phyloP scores from a whole-genome alignment of 2,113 vertebrate species.

The Rhadina sibilatrix region DNA sequence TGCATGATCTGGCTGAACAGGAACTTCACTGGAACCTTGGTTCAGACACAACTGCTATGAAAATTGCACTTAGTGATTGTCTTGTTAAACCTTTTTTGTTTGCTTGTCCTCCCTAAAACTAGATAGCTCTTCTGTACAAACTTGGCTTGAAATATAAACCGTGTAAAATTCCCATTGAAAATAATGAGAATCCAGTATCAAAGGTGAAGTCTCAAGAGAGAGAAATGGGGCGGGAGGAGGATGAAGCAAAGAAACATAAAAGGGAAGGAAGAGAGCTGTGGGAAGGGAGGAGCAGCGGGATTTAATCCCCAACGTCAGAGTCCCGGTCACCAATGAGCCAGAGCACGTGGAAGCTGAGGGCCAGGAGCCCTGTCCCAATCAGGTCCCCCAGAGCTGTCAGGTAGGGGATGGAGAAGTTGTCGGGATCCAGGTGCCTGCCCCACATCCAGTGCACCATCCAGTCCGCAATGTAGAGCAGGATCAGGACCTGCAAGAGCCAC shows the following conservation, averaged over 20 bases:
- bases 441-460: constrained; percentile 99
- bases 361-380: constrained; percentile 94
- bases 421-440: constrained; percentile 92
- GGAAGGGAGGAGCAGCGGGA: background rate
- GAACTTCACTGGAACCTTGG: background rate
- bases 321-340: constrained; percentile 98
- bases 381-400: constrained; percentile 96
- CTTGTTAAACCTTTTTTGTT: constrained; percentile 20
- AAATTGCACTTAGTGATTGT: constrained; percentile 83
- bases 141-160: constrained; percentile 76
- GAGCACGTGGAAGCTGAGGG: constrained; percentile 94
- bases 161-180: constrained; percentile 90
- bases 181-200: constrained; percentile 90
- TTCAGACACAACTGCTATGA: constrained; percentile 7
- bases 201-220: constrained; percentile 55
- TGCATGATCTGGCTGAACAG: background rate
- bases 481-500: constrained; percentile 77
- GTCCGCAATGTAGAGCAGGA: constrained; percentile 96
- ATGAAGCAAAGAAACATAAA: constrained; percentile 17
- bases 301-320: constrained; percentile 86
- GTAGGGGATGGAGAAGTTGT: constrained; percentile 99
- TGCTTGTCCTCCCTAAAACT: constrained; percentile 63
- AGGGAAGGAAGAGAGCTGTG: background rate
- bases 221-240: background rate
- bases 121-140: constrained; percentile 62